Base-by-base conservation (phyloP, 2,113 vertebrate species). In the Odobenus rosmarus region DNA sequence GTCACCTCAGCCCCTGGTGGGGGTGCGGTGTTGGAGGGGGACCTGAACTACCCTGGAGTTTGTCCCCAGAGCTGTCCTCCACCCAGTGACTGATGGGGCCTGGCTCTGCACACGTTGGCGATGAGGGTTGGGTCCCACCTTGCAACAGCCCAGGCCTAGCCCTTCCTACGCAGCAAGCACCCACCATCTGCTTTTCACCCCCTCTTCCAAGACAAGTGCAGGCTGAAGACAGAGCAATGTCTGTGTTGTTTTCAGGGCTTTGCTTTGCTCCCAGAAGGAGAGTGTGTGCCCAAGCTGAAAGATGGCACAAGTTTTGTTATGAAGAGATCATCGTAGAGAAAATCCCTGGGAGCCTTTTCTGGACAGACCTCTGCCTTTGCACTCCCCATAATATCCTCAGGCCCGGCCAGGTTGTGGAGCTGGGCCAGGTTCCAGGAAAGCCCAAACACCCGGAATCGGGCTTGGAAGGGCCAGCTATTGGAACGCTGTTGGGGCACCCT, bases 91-190 rank as follows among this genome's bases (percentile, higher is more conserved):
- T 0, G 0, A 31, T 0, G 36, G 86, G 26, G 31, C 15, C 55
- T 19, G 53, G 6, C 8, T 24, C 26, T 0, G 1, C 0, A 0
- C 14, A 0, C 1, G 0, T 2, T 12, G 82, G 13, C n/a, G 13
- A 3, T 8, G 0, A 55, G 26, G 23, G 19, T 5, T 0, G 0
- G 14, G 74, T 28, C 57, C 81, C 3, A 0, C 16, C 5, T 4
- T 11, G 6, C 0, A 46, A 21, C 61, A 12, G 13, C 31, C 5
- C n/a, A 0, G 19, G 31, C 15, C 33, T 46, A 8, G 7, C 51
- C 83, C 55, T 7, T 24, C 33, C 1, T 26, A 1, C 10, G 19
- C 42, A 14, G 62, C 5, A 26, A 57, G 49, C 72, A 0, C 9
- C 6, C 1, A 0, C n/a, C 2, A 4, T 28, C n/a, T n/a, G 49